Evolutionary conservation across 2,797 vertebrate species (phyloP).

Genomic region (Bovichtus diacanthus): DNA sequence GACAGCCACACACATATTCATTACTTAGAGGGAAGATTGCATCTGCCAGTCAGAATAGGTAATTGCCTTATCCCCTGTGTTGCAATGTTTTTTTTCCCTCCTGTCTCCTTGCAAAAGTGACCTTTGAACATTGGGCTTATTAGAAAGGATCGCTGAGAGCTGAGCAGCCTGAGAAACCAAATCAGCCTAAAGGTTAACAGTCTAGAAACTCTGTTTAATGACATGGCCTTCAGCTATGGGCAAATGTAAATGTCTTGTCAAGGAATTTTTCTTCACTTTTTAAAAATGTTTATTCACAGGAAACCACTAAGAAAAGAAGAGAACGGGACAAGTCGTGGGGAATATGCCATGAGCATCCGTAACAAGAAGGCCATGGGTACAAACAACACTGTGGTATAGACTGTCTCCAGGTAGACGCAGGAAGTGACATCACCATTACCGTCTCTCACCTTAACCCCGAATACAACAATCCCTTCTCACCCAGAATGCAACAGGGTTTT

Average conservation of each 20-base stretch:
- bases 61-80: constrained; percentile 69
- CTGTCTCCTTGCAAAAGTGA: constrained; percentile 73
- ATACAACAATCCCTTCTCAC: constrained; percentile 55
- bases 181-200: constrained; percentile 74
- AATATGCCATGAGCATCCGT: constrained; percentile 96
- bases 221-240: constrained; percentile 52
- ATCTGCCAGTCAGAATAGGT: constrained; percentile 64
- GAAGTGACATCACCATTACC: constrained; percentile 54
- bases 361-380: constrained; percentile 90
- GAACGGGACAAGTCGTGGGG: constrained; percentile 91
- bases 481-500: constrained; percentile 67
- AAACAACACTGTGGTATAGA: constrained; percentile 91
- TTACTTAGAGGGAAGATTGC: constrained; percentile 65
- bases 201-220: constrained; percentile 67
- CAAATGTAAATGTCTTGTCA: constrained; percentile 29
- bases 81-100: constrained; percentile 67
- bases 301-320: constrained; percentile 97
- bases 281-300: constrained; percentile 83
- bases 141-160: constrained; percentile 71
- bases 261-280: constrained; percentile 49
- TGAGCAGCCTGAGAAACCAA: constrained; percentile 70
- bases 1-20: constrained; percentile 65
- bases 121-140: constrained; percentile 79
- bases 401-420: constrained; percentile 60
- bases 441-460: constrained; percentile 45